These are phyloP conservation scores for Atrina japonica DNA, from an alignment of 2,888 invertebrate species.

Conservation along the genomic window DNA sequence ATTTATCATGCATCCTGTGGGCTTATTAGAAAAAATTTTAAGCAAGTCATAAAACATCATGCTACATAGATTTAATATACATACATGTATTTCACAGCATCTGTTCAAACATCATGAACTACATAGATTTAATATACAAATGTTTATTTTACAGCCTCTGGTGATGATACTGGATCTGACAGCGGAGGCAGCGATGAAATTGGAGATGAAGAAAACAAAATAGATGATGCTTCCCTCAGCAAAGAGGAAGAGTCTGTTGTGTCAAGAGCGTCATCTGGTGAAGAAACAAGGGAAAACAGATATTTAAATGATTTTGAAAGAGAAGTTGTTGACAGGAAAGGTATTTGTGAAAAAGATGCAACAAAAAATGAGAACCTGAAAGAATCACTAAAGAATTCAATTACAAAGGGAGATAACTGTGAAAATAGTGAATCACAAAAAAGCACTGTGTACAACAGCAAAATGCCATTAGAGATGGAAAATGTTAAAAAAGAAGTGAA, in stretches of 20 bases:
- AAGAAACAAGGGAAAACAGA: conserved; percentile 5
- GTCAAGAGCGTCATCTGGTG: neutral
- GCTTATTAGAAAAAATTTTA: neutral
- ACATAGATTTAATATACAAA: neutral
- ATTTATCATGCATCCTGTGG: too few relatives aligned
- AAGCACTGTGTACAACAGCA: conserved; percentile 8
- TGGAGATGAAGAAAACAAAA: conserved; percentile 5
- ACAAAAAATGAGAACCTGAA: conserved; percentile 5
- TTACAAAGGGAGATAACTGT: conserved; percentile 9
- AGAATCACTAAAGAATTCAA: neutral
- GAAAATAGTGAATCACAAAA: neutral
- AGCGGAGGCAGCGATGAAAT: conserved; percentile 24
- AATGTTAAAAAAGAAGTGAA: neutral
- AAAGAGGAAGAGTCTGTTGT: neutral
- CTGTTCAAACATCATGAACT: neutral
- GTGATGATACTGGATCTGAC: conserved; percentile 27
- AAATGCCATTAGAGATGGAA: neutral
- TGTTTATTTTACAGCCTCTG: conserved; percentile 17
- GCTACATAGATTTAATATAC: neutral
- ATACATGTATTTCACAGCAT: neutral
- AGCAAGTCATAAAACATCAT: too few relatives aligned
- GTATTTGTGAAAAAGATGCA: neutral
- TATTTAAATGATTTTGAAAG: neutral
- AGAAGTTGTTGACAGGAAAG: neutral
- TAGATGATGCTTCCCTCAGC: neutral